Evolutionary conservation across 2,797 vertebrate genomes (phyloP).

Genomic region (Lemur catta): DNA sequence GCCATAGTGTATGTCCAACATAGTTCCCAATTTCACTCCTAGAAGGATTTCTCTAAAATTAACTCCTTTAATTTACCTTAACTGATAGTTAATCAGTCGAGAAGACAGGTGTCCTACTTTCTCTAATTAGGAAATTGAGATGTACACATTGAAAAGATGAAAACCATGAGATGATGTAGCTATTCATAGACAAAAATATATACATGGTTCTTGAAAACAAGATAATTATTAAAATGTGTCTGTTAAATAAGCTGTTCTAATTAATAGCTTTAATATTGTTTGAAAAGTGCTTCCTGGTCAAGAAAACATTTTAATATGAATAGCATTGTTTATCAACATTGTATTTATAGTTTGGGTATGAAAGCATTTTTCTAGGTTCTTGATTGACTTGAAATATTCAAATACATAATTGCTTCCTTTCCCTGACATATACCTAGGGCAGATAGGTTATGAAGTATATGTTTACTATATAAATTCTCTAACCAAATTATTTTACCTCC

Average conservation of each 20-base stretch:
- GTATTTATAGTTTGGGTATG: not conserved
- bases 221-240: conserved; percentile 1
- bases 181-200: not conserved
- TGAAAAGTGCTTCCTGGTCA: conserved; percentile 11
- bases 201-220: not conserved
- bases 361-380: conserved; percentile 42
- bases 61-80: not conserved
- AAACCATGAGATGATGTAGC: not conserved
- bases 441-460: not conserved
- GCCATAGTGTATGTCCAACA: not conserved
- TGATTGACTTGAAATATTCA: not conserved
- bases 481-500: not conserved
- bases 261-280: conserved; percentile 19
- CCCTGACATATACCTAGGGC: not conserved
- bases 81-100: not conserved
- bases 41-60: not conserved
- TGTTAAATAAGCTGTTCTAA: not conserved
- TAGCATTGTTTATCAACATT: conserved; percentile 22
- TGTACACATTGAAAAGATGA: conserved; percentile 6
- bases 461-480: conserved; percentile 27
- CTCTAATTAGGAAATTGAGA: not conserved
- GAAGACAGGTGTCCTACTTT: not conserved
- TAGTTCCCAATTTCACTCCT: not conserved
- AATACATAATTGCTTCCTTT: not conserved
- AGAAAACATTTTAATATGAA: conserved; percentile 30